phyloP scores from a whole-genome alignment of 1,140 invertebrate species.

The Doryteuthis pealeii region DNA sequence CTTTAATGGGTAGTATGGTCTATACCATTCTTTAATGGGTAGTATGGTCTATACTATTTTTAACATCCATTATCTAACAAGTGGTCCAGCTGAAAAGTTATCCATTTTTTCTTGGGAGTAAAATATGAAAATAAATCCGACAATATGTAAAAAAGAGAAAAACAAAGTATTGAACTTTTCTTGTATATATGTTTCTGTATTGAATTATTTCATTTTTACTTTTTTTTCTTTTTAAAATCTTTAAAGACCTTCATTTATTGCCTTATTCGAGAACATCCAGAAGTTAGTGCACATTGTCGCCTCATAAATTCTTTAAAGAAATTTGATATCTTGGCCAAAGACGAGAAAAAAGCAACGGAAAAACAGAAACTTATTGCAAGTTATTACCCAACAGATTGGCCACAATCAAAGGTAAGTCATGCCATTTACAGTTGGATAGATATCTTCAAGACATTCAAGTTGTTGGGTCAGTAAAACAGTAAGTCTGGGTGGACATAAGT shows the following conservation, averaged over 20 bases:
- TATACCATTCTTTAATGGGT: no score
- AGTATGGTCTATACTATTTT: no score
- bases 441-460: no score
- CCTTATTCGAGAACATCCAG: slow-evolving; percentile 58
- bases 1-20: no score
- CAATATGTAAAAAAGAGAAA: no score
- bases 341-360: slow-evolving; percentile 33
- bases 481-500: no score
- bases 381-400: slow-evolving; percentile 51
- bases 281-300: slow-evolving; percentile 45
- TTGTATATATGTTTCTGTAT: neutral
- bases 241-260: slow-evolving; percentile 62
- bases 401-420: slow-evolving; percentile 49
- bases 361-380: slow-evolving; percentile 40
- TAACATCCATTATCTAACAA: no score
- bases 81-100: no score
- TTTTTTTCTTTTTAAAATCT: slow-evolving; percentile 17
- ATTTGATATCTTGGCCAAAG: slow-evolving; percentile 51
- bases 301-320: slow-evolving; percentile 52
- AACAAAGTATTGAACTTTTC: no score
- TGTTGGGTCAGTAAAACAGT: no score
- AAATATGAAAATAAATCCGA: no score
- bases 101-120: no score
- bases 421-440: neutral
- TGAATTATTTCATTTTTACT: neutral